These are phyloP conservation scores for Apis cerana DNA, from an alignment of 1,140 invertebrate genomes.

Conservation along the genomic window DNA sequence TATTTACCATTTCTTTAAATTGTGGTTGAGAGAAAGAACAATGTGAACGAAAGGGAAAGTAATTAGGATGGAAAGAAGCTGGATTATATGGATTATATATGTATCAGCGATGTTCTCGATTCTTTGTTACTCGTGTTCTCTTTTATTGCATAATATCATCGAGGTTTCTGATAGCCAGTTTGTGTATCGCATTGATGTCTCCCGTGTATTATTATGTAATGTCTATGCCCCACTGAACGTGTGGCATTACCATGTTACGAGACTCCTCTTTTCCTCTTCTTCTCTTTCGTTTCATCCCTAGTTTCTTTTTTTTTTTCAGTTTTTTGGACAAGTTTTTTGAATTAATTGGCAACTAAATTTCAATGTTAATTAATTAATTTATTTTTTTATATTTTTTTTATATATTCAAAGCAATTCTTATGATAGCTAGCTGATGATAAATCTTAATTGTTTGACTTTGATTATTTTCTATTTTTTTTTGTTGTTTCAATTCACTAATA, in stretches of 20 bases:
- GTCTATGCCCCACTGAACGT: conserved; percentile 54
- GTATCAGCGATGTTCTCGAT: conserved; percentile 44
- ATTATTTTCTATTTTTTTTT: too few species aligned
- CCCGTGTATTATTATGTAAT: conserved; percentile 59
- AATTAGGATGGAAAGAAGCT: not conserved
- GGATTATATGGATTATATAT: not conserved
- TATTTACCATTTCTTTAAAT: too few species aligned
- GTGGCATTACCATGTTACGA: conserved; percentile 62
- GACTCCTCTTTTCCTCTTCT: conserved; percentile 31
- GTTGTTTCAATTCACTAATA: too few species aligned
- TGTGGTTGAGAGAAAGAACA: too few species aligned
- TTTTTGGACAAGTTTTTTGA: not conserved
- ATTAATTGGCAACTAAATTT: too few species aligned
- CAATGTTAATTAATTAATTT: too few species aligned
- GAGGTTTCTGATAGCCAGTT: conserved; percentile 67
- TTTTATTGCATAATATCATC: conserved; percentile 60
- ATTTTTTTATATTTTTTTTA: too few species aligned
- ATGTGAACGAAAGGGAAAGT: too few species aligned
- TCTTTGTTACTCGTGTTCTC: conserved; percentile 53
- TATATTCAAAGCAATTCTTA: too few species aligned
- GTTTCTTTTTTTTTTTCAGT: conserved; percentile 14
- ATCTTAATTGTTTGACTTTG: too few species aligned
- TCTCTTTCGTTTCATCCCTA: not conserved
- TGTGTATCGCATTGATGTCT: conserved; percentile 62
- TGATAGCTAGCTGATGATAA: too few species aligned